Evolutionary conservation across 2,797 vertebrate species (phyloP), one percentile per base, ranked within the genome.

Genomic region (Yasuhikotakia modesta): DNA sequence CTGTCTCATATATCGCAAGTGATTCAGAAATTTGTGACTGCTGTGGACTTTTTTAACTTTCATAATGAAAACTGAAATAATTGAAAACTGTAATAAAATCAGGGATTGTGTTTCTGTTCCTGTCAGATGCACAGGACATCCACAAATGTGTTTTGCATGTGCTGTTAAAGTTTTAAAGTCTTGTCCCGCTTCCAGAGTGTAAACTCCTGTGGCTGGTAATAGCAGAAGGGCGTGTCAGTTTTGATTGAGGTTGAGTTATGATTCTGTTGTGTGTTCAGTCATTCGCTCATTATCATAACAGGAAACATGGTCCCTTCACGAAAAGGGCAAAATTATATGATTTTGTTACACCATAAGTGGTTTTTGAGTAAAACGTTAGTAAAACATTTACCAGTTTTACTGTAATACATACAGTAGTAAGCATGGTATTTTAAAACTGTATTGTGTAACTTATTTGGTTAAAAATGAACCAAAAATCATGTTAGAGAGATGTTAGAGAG

Each of bases 1-100:
- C 48, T n/a, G 10, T 53, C 35, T 75, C 10, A 66, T 75, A 66
- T 66, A 66, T 55, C 53, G 21, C 16, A n/a, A 53, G 64, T 55
- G n/a, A n/a, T n/a, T n/a, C n/a, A n/a, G 17, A 45, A 13, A 64
- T 21, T 39, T 1, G 4, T 64, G 52, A 53, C 32, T 55, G 48
- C 24, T 8, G 48, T 0, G 19, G 69, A 45, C 24, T 24, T 57
- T 22, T 22, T 61, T 21, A n/a, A n/a, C n/a, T 53, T 32, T 61
- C 27, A 14, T 61, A 61, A 61, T n/a, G 5, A 61, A 61, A 61
- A 32, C 24, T 17, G 14, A 61, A 61, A 61, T 17, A 61, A 61
- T n/a, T n/a, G n/a, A n/a, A n/a, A n/a, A n/a, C n/a, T n/a, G n/a
- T n/a, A n/a, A n/a, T n/a, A n/a, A n/a, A n/a, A n/a, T n/a, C 8